phyloP scores from a whole-genome alignment of 2,113 vertebrate genomes.

The Daphoenositta chrysoptera region DNA sequence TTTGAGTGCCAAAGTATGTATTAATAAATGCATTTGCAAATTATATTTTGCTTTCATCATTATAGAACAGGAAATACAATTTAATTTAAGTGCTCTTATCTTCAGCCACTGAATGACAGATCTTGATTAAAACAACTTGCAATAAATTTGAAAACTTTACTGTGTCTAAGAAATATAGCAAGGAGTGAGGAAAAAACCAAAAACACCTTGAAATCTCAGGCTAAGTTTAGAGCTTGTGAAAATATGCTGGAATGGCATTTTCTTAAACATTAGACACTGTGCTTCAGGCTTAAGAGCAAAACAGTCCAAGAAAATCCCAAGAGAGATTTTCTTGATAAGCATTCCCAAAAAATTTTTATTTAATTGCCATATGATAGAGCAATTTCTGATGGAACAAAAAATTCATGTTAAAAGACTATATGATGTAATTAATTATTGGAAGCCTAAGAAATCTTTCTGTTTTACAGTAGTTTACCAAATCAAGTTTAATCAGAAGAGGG shows the following conservation, averaged over 20 bases:
- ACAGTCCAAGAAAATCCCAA: too few relatives aligned
- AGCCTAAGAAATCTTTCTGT: not conserved
- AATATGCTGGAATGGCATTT: not conserved
- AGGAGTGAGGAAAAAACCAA: not conserved
- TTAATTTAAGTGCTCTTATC: slow-evolving; percentile 34
- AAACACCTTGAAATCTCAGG: not conserved
- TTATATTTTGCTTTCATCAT: slow-evolving; percentile 25
- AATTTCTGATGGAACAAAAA: not conserved
- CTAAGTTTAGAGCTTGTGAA: not conserved
- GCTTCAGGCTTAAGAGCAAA: not conserved
- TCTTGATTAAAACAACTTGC: slow-evolving; percentile 1
- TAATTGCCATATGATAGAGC: not conserved
- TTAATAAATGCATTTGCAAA: slow-evolving; percentile 3
- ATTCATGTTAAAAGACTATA: not conserved
- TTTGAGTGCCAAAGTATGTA: not conserved
- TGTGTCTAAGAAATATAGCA: not conserved
- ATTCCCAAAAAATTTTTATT: not conserved
- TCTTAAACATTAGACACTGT: not conserved
- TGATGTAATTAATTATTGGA: not conserved
- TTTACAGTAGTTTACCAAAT: not conserved
- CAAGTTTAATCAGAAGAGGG: not conserved
- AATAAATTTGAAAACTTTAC: not conserved
- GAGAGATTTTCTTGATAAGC: not conserved
- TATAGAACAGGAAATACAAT: not conserved
- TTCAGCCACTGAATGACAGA: not conserved